These are phyloP conservation scores for Opisthocomus hoazin DNA, from an alignment of 2,113 vertebrate genomes.

Conservation along the genomic window DNA sequence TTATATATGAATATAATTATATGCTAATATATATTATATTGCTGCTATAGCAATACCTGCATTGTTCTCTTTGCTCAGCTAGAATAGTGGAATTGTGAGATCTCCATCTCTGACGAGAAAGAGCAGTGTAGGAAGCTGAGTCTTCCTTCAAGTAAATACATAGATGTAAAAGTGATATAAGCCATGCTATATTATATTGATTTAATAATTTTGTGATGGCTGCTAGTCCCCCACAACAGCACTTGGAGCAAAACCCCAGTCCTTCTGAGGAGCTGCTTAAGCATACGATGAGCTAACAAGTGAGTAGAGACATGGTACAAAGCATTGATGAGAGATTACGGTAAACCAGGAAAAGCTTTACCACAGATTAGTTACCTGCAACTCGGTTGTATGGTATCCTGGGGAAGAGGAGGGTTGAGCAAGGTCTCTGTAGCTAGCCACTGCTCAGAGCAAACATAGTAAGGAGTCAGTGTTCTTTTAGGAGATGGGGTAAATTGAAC, in stretches of 20 bases:
- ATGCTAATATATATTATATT: no score
- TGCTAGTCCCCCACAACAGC: not conserved
- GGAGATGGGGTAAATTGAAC: not conserved
- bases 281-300: not conserved
- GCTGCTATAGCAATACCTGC: not conserved
- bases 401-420: not conserved
- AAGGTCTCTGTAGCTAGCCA: not conserved
- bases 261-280: not conserved
- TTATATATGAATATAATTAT: no score
- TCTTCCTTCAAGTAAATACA: not conserved
- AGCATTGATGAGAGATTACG: not conserved
- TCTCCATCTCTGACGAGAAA: not conserved
- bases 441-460: not conserved
- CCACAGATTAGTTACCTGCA: not conserved
- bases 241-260: not conserved
- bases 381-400: not conserved
- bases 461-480: not conserved
- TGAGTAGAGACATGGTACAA: not conserved
- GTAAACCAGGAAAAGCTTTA: not conserved
- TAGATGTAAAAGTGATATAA: not conserved
- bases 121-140: not conserved
- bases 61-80: not conserved
- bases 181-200: not conserved
- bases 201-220: not conserved
- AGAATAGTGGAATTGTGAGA: not conserved